Evolutionary conservation across 2,113 vertebrate genomes (phyloP).

Genomic region (Heloderma charlesbogerti): DNA sequence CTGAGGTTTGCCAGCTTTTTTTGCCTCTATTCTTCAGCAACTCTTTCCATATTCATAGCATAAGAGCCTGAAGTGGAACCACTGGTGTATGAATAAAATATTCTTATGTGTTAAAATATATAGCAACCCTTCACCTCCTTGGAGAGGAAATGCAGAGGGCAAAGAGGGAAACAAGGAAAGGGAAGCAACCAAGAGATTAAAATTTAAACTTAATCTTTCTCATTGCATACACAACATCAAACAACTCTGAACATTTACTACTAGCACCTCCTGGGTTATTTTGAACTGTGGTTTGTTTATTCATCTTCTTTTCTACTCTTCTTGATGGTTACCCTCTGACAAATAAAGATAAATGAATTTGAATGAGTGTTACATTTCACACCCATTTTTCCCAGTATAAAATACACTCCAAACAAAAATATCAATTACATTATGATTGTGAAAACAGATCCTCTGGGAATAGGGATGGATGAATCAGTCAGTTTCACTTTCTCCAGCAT

Average conservation of each 20-base stretch:
- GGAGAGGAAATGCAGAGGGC: slow-evolving; percentile 25
- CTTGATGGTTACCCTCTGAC: slow-evolving; percentile 26
- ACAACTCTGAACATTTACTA: not conserved
- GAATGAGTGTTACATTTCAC: not conserved
- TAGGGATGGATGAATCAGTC: too few species aligned
- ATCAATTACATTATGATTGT: not conserved
- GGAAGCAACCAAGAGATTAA: not conserved
- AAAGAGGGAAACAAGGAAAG: not conserved
- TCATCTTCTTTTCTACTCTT: slow-evolving; percentile 8
- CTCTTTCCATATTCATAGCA: slow-evolving; percentile 16
- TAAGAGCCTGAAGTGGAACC: not conserved
- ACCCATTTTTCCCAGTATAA: not conserved
- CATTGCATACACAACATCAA: slow-evolving; percentile 23
- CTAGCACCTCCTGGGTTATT: slow-evolving; percentile 10
- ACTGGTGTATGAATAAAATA: slow-evolving; percentile 10
- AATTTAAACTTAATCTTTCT: slow-evolving; percentile 3
- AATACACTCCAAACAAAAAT: not conserved
- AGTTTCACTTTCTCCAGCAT: too few species aligned
- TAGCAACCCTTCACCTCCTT: not conserved
- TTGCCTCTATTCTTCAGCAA: not conserved
- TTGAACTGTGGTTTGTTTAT: not conserved
- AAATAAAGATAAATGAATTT: not conserved
- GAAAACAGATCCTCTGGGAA: not conserved
- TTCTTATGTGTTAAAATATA: not conserved
- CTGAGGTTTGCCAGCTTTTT: not conserved